Percentiles rank a stretch among this genome's conserved stretches.
Evolutionary conservation across 2,797 vertebrate species (phyloP).

Genomic region (Acrossocheilus fasciatus): DNA sequence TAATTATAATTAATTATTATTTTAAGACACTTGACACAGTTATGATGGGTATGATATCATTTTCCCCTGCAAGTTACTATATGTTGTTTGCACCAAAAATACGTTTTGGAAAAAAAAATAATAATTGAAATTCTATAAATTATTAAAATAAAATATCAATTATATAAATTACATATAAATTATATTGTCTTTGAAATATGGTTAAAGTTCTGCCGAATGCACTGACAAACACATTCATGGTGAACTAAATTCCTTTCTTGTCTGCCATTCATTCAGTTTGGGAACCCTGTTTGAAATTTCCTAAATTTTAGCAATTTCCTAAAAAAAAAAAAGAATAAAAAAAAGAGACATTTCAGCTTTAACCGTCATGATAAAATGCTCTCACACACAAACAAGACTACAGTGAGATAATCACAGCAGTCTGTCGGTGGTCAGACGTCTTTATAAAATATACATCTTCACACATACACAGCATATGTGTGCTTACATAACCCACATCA

Average conservation of each 20-base stretch:
- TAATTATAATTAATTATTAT: too few species aligned
- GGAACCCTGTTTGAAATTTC: conserved; percentile 6
- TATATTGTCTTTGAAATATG: not conserved
- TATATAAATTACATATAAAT: not conserved
- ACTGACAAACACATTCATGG: not conserved
- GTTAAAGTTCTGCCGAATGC: not conserved
- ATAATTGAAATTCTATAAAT: too few species aligned
- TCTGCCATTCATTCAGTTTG: not conserved
- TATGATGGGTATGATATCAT: not conserved
- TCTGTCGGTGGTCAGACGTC: not conserved
- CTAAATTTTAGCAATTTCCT: not conserved
- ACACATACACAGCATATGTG: not conserved
- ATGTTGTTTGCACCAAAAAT: not conserved
- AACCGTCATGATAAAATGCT: not conserved
- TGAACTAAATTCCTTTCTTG: too few species aligned
- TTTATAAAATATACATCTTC: not conserved
- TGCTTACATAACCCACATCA: not conserved
- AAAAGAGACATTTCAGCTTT: not conserved
- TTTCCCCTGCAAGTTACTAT: not conserved
- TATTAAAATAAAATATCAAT: too few species aligned
- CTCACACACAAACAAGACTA: not conserved
- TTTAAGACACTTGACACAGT: not conserved
- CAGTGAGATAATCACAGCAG: not conserved
- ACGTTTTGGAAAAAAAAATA: too few species aligned
- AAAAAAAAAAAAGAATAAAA: too few species aligned